Percentiles rank a stretch among this genome's conserved stretches.
Evolutionary conservation across 2,888 invertebrate species (phyloP).

Genomic region (Agelastica alni): DNA sequence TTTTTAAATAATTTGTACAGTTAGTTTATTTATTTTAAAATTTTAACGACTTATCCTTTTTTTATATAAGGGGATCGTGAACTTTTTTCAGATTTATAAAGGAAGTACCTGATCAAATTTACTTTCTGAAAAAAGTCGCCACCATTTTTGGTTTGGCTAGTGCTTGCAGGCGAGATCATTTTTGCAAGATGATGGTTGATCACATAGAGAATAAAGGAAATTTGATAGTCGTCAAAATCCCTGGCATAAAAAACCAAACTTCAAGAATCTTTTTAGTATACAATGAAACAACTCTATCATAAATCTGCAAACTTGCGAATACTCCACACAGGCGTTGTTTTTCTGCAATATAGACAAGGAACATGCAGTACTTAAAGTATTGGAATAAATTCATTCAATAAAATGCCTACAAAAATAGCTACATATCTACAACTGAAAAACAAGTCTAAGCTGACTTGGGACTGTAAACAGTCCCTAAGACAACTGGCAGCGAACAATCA

Average conservation of each 20-base stretch:
- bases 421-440: too few species aligned
- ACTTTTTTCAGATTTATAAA: too few species aligned
- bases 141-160: constrained; percentile 6
- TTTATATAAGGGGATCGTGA: too few species aligned
- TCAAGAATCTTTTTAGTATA: background rate
- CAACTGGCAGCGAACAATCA: too few species aligned
- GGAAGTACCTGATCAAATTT: background rate
- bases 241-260: background rate
- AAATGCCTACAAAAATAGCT: too few species aligned
- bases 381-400: background rate
- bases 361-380: constrained; percentile 1
- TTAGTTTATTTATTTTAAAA: too few species aligned
- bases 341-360: background rate
- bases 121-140: constrained; percentile 2
- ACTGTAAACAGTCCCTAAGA: too few species aligned
- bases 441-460: too few species aligned
- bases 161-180: background rate
- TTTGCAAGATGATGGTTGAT: too few species aligned
- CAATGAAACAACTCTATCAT: background rate
- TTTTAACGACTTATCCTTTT: too few species aligned
- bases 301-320: background rate
- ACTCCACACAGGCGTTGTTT: constrained; percentile 4
- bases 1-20: too few species aligned
- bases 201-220: too few species aligned
- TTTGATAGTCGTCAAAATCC: background rate